A percentile compares a stretch with the other conserved stretches of the same genome.
Conservation (phyloP, 1,140 invertebrate species). For the Listronotus oregonensis region DNA sequence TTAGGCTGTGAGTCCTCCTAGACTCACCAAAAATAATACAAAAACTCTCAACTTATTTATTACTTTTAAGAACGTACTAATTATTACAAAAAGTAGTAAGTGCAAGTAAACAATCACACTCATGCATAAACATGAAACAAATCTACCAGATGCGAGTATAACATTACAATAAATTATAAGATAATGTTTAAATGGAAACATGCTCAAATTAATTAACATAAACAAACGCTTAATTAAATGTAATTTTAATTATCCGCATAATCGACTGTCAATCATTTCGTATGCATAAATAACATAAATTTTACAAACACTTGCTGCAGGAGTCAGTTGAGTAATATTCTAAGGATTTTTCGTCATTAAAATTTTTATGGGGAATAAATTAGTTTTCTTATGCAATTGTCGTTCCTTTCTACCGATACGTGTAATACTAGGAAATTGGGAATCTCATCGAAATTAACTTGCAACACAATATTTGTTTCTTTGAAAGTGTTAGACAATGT, state of each 20-base stretch:
- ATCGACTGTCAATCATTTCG: conserved; percentile 25
- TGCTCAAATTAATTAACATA: conserved; percentile 34
- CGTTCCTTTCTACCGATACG: too few species aligned
- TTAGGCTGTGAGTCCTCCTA: too few species aligned
- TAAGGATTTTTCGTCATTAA: neutral
- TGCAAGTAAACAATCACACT: conserved; percentile 1
- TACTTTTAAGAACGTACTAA: too few species aligned
- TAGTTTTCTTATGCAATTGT: too few species aligned
- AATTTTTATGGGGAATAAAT: too few species aligned
- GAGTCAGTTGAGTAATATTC: too few species aligned
- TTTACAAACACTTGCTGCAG: conserved; percentile 6
- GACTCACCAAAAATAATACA: too few species aligned
- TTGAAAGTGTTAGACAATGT: too few species aligned
- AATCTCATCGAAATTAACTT: too few species aligned
- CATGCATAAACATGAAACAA: conserved; percentile 13
- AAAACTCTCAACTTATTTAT: too few species aligned
- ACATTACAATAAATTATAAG: conserved; percentile 32
- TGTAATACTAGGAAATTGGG: too few species aligned
- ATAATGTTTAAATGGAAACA: conserved; percentile 22
- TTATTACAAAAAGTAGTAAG: neutral
- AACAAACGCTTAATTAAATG: conserved; percentile 32
- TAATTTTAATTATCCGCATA: conserved; percentile 26
- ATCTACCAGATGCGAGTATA: conserved; percentile 14
- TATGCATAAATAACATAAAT: conserved; percentile 20
- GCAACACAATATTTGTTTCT: too few species aligned